Evolutionary conservation across 2,113 vertebrate genomes (phyloP).

Genomic region (Brienomyrus longianalis): DNA sequence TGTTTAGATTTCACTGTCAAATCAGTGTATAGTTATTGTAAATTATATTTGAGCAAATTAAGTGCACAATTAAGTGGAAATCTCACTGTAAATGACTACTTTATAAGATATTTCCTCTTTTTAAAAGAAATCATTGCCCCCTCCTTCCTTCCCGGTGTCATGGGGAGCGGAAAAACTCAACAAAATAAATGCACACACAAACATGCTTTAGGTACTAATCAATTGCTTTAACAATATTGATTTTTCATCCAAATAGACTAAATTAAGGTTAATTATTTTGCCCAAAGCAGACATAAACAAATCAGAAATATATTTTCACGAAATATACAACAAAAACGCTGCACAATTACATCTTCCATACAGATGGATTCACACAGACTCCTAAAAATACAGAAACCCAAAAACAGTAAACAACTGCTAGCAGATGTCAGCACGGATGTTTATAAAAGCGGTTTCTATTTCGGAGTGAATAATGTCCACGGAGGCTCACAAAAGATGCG

Average conservation of each 20-base stretch:
- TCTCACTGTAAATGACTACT: conserved; percentile 71
- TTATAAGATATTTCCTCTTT: conserved; percentile 62
- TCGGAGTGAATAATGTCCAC: conserved; percentile 38
- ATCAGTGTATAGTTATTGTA: conserved; percentile 76
- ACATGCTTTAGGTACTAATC: conserved; percentile 47
- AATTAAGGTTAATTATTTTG: conserved; percentile 75
- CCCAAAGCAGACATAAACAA: conserved; percentile 58
- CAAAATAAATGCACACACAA: conserved; percentile 30
- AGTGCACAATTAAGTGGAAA: conserved; percentile 84
- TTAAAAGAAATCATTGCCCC: conserved; percentile 52
- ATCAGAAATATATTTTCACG: conserved; percentile 54
- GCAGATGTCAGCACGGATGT: conserved; percentile 67
- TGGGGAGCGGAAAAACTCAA: conserved; percentile 64
- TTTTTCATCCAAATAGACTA: conserved; percentile 72
- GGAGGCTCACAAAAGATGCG: conserved; percentile 73
- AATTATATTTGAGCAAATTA: conserved; percentile 89
- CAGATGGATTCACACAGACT: conserved; percentile 16
- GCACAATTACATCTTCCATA: conserved; percentile 33
- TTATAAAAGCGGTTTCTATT: conserved; percentile 53
- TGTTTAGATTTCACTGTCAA: conserved; percentile 86
- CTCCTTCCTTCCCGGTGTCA: conserved; percentile 28
- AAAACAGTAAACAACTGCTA: conserved; percentile 59
- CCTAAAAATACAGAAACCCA: conserved; percentile 38
- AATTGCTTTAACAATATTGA: conserved; percentile 66
- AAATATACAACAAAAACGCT: conserved; percentile 57